Percentiles rank a stretch among this genome's conserved stretches.
These are phyloP conservation scores for Trichopria drosophilae DNA, from an alignment of 2,888 invertebrate species.

Conservation along the genomic window DNA sequence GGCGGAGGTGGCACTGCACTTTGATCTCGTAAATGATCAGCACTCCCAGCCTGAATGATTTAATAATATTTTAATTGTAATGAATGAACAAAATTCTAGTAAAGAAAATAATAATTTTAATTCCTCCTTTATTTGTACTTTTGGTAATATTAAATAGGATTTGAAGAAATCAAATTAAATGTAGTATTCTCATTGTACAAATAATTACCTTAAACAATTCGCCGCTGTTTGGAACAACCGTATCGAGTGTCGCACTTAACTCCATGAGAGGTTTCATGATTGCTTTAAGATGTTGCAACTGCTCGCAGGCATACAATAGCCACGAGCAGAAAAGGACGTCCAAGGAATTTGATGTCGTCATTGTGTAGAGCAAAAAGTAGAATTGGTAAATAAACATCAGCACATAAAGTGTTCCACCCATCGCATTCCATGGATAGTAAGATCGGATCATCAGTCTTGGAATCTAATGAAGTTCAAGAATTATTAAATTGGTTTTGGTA, in stretches of 20 bases:
- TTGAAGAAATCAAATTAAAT: no score
- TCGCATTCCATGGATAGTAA: constrained; percentile 79
- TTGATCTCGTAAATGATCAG: constrained; percentile 47
- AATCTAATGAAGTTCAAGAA: constrained; percentile 46
- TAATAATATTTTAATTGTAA: background rate
- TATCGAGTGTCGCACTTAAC: constrained; percentile 79
- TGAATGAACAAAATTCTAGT: no score
- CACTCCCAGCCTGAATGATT: constrained; percentile 47
- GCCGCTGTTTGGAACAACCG: constrained; percentile 65
- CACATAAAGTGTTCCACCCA: constrained; percentile 70
- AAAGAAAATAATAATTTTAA: no score
- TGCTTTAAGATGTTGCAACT: constrained; percentile 80
- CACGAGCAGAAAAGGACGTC: constrained; percentile 84
- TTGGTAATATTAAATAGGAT: no score
- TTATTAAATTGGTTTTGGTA: no score
- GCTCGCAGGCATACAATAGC: constrained; percentile 84
- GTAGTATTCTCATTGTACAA: background rate
- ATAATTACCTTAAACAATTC: constrained; percentile 56
- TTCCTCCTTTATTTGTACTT: no score
- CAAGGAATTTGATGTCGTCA: constrained; percentile 64
- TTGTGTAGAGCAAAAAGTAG: constrained; percentile 70
- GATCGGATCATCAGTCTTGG: constrained; percentile 76
- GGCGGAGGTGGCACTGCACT: constrained; percentile 37
- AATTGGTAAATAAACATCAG: constrained; percentile 70
- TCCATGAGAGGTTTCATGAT: constrained; percentile 89